phyloP scores from a whole-genome alignment of 2,797 vertebrate species.

The Hapalemur alaotrensis region DNA sequence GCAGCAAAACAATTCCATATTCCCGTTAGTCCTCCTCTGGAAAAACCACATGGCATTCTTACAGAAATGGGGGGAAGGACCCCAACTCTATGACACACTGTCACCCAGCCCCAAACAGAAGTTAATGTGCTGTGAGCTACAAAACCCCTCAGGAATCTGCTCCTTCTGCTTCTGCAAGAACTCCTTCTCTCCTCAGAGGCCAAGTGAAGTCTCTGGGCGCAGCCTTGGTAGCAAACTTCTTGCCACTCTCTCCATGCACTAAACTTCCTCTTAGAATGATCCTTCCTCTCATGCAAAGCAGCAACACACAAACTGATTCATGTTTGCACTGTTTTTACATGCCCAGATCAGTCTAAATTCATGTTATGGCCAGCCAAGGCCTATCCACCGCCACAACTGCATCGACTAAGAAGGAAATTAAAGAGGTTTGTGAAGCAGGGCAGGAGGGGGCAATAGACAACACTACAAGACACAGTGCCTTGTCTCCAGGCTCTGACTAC shows the following conservation, averaged over 20 bases:
- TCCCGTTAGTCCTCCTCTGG: background rate
- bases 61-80: background rate
- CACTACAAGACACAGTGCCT: background rate
- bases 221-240: background rate
- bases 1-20: too few relatives aligned
- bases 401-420: background rate
- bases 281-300: background rate
- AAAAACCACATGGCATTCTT: background rate
- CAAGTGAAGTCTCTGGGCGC: background rate
- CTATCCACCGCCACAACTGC: background rate
- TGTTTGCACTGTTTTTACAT: background rate
- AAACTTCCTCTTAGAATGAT: background rate
- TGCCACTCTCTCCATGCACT: background rate
- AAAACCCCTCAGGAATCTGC: background rate
- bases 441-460: background rate
- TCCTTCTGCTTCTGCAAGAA: background rate
- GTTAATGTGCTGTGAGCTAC: background rate
- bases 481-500: background rate
- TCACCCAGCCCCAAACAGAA: background rate
- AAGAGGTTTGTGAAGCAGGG: background rate
- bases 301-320: background rate
- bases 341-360: background rate
- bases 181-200: background rate
- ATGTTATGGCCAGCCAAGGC: background rate
- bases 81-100: background rate